These are phyloP conservation scores for Scaptomyza flava DNA, from an alignment of 2,888 invertebrate genomes.

Conservation along the genomic window DNA sequence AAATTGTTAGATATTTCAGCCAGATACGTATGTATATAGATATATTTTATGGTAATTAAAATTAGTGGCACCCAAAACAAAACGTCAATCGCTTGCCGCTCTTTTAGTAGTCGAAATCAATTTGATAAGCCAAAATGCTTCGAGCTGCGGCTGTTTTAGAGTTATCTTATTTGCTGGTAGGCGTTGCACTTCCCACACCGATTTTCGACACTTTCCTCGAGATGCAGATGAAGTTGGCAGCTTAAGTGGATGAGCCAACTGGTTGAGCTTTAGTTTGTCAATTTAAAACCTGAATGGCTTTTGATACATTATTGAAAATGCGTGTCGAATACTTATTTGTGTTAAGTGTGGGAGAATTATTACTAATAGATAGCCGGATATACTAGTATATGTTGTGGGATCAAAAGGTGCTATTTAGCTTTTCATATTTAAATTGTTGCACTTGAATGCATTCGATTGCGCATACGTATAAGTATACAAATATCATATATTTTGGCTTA, in stretches of 20 bases:
- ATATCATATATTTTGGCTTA: background rate
- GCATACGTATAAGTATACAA: background rate
- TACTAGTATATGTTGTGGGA: conserved; percentile 1
- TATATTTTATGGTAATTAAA: conserved; percentile 68
- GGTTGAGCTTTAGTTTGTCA: conserved; percentile 9
- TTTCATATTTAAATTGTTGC: background rate
- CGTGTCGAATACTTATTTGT: background rate
- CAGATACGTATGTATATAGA: conserved; percentile 22
- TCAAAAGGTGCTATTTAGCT: background rate
- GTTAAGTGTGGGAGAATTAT: conserved; percentile 24
- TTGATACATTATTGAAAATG: conserved; percentile 30
- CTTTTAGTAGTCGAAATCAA: conserved; percentile 55
- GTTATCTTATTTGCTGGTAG: conserved; percentile 41
- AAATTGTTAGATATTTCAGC: conserved; percentile 10
- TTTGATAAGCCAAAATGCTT: conserved; percentile 68
- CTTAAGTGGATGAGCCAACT: conserved; percentile 1
- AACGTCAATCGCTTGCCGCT: conserved; percentile 51
- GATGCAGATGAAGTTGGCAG: conserved; percentile 17
- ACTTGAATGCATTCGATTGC: background rate
- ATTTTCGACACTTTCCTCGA: conserved; percentile 65
- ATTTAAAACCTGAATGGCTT: conserved; percentile 17
- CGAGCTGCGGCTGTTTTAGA: conserved; percentile 43
- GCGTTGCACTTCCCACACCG: conserved; percentile 63
- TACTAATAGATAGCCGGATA: background rate
- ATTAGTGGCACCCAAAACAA: conserved; percentile 62